Conservation (phyloP, 2,113 vertebrate species). For the Anser brachyrhynchus region DNA sequence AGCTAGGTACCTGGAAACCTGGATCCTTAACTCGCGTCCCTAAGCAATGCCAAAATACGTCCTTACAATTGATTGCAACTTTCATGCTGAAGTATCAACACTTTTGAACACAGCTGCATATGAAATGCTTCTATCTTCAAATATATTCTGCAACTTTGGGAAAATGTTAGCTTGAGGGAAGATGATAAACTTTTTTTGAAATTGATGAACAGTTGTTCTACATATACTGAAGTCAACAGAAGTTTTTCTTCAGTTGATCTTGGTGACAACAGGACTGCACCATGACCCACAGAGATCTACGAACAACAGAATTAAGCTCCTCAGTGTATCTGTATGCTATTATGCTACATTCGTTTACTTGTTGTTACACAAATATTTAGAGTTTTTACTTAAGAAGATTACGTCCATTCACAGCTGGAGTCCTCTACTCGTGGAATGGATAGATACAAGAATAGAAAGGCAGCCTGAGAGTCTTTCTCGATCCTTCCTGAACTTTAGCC, state of each 20-base stretch:
- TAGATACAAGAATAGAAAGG: neutral
- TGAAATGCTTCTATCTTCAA: neutral
- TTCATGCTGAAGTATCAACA: neutral
- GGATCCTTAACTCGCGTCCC: neutral
- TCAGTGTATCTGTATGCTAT: neutral
- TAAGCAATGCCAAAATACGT: neutral
- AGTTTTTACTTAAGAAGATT: constrained; percentile 50
- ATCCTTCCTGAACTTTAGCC: constrained; percentile 57
- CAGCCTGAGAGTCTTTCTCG: neutral
- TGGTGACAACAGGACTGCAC: neutral
- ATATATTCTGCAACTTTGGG: neutral
- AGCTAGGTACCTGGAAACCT: neutral
- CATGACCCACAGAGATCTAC: neutral
- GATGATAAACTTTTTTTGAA: neutral
- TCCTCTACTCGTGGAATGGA: neutral
- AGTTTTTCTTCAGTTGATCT: neutral
- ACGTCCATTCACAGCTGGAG: constrained; percentile 50
- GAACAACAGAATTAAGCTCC: neutral
- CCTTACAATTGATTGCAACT: neutral
- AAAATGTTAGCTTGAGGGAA: neutral
- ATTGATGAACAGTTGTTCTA: neutral
- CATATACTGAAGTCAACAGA: neutral
- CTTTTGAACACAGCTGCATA: neutral
- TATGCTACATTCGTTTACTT: neutral
- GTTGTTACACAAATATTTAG: constrained; percentile 44